Percentiles rank a stretch among this genome's conserved stretches.
Conservation (phyloP, 1,140 invertebrate species). For the Tetranychus cinnabarinus region DNA sequence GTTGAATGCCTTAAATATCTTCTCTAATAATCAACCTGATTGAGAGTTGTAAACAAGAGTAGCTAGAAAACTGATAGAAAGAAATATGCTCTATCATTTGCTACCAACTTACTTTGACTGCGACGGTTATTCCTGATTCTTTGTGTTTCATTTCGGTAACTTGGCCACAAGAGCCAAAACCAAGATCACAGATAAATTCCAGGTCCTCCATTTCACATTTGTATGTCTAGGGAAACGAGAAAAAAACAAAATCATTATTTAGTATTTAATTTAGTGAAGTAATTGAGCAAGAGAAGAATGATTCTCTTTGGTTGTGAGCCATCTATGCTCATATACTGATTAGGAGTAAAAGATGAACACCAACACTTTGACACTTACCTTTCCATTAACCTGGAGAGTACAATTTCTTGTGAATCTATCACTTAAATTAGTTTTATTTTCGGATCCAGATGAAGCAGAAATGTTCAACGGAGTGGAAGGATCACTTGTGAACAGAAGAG, state of each 20-base stretch:
- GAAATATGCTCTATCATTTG: too few species aligned
- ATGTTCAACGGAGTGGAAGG: not conserved
- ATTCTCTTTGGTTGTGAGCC: not conserved
- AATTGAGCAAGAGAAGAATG: not conserved
- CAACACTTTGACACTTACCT: not conserved
- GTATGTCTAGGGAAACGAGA: slow-evolving; percentile 12
- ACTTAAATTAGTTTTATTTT: slow-evolving; percentile 8
- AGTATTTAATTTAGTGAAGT: not conserved
- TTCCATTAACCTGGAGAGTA: slow-evolving; percentile 10
- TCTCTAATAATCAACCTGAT: too few species aligned
- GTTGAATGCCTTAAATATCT: too few species aligned
- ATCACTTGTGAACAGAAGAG: not conserved
- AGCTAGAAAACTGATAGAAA: too few species aligned
- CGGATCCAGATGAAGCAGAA: not conserved
- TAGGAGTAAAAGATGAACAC: too few species aligned
- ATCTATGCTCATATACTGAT: too few species aligned
- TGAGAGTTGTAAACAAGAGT: too few species aligned
- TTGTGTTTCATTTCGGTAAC: slow-evolving; percentile 87
- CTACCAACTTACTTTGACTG: not conserved
- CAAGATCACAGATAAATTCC: slow-evolving; percentile 48
- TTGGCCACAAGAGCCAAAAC: slow-evolving; percentile 88
- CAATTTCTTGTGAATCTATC: slow-evolving; percentile 11
- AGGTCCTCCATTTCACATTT: slow-evolving; percentile 11
- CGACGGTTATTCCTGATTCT: slow-evolving; percentile 28
- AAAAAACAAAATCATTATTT: slow-evolving; percentile 1